Evolutionary conservation across 2,888 invertebrate genomes (phyloP).

Genomic region (Drosophila ustulata): DNA sequence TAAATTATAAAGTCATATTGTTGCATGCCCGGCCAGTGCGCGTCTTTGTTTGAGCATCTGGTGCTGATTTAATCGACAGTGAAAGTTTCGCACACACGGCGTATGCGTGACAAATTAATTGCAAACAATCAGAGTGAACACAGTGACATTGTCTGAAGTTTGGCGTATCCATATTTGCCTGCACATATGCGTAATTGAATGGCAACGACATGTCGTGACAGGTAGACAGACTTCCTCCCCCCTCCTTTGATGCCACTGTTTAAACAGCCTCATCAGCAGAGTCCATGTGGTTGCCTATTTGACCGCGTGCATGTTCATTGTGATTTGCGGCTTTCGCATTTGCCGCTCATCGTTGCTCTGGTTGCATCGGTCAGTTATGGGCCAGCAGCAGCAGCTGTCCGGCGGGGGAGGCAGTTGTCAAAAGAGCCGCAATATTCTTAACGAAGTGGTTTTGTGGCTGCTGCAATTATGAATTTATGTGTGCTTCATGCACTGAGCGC

Average conservation of each 20-base stretch:
- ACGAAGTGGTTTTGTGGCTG: slow-evolving; percentile 77
- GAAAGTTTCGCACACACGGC: slow-evolving; percentile 19
- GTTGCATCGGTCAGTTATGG: slow-evolving; percentile 17
- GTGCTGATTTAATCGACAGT: slow-evolving; percentile 32
- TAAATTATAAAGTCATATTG: slow-evolving; percentile 75
- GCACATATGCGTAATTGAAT: slow-evolving; percentile 21
- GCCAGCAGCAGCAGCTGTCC: not conserved
- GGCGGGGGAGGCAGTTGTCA: slow-evolving; percentile 41
- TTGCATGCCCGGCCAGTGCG: slow-evolving; percentile 9
- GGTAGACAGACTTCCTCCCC: not conserved
- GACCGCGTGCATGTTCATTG: slow-evolving; percentile 72
- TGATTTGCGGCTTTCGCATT: slow-evolving; percentile 70
- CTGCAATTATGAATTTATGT: slow-evolving; percentile 78
- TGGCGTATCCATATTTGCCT: slow-evolving; percentile 3
- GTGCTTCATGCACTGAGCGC: slow-evolving; percentile 10
- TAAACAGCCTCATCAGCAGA: slow-evolving; percentile 62
- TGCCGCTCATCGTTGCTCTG: slow-evolving; percentile 25
- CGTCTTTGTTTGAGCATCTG: slow-evolving; percentile 8
- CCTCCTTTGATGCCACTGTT: slow-evolving; percentile 5
- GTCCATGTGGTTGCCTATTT: slow-evolving; percentile 51
- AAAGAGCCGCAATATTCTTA: slow-evolving; percentile 72
- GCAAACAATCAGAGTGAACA: slow-evolving; percentile 27
- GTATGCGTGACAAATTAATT: slow-evolving; percentile 58
- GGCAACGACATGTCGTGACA: slow-evolving; percentile 22
- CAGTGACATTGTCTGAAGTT: not conserved